Base-by-base conservation (phyloP, 2,888 invertebrate species). In the Cosmorhoe ocellata region DNA sequence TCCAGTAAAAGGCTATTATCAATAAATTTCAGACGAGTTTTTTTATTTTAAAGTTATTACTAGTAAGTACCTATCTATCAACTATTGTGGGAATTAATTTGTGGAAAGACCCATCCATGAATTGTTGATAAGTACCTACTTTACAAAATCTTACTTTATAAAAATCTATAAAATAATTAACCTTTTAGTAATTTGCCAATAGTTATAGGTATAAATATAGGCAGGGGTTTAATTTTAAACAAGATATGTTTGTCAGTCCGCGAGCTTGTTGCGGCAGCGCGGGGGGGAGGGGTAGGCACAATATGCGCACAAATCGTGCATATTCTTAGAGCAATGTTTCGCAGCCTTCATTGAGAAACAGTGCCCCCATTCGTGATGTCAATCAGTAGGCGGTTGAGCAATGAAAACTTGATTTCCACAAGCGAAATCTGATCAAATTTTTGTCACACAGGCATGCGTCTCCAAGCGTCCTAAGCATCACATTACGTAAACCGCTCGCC, bases 281-380 rank as follows among this genome's bases (percentile, higher is more conserved):
- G 46, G 40, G 66, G 40, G 66, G 46, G 59, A 57, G 60, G 68
- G 69, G 69, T 71, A n/a, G n/a, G n/a, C n/a, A 83, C 77, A 82
- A 80, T 81, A 69, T 74, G 70, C 76, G 73, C 77, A 70, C 75
- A 69, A 81, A 75, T 84, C 84, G 86, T 88, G 84, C 81, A 84
- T 86, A 88, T 84, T 86, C 84, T 84, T 79, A 82, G 81, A 82
- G 79, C 81, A 84, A 83, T 69, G 77, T 88, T 89, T 87, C 86
- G 81, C 79, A 84, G 89, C 77, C 80, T 85, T 81, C 79, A 82
- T 89, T 88, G 86, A 82, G 88, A 85, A 87, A 90, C 76, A 76
- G 74, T 81, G 89, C 80, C 84, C 86, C 79, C 86, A 85, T 86
- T 88, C 83, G 84, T 84, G 86, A 80, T 84, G 83, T 79, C 81